Conservation (phyloP, 2,113 vertebrate species). For the Pundamilia nyererei region DNA sequence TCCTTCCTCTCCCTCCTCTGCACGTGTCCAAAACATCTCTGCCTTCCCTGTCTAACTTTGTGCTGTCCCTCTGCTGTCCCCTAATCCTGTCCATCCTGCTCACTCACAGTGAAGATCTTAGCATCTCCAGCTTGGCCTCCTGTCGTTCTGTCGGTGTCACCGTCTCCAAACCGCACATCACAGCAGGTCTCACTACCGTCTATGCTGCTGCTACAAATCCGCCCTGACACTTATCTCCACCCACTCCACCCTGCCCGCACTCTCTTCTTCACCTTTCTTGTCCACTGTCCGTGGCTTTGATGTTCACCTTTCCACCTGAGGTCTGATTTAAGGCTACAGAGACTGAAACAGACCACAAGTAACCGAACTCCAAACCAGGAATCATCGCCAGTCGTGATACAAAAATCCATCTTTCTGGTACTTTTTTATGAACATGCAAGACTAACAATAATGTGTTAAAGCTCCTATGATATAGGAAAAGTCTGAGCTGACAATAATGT, state of each 20-base stretch:
- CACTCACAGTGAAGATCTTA: not conserved
- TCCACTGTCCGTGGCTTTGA: not conserved
- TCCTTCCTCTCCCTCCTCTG: not conserved
- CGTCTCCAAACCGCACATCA: not conserved
- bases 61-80: not conserved
- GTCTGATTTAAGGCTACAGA: not conserved
- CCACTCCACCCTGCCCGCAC: accelerated
- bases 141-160: not conserved
- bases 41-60: not conserved
- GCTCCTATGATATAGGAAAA: accelerated
- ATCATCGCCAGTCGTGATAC: accelerated
- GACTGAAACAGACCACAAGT: not conserved
- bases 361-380: not conserved
- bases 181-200: not conserved
- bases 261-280: not conserved
- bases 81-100: not conserved
- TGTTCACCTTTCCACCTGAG: not conserved
- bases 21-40: not conserved
- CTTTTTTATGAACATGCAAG: not conserved
- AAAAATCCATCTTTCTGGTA: not conserved
- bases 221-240: not conserved
- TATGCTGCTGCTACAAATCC: not conserved
- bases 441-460: not conserved
- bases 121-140: not conserved
- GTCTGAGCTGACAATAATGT: not conserved